Evolutionary conservation across 2,888 invertebrate species (phyloP).

Genomic region (Tromatobia lineatoria): DNA sequence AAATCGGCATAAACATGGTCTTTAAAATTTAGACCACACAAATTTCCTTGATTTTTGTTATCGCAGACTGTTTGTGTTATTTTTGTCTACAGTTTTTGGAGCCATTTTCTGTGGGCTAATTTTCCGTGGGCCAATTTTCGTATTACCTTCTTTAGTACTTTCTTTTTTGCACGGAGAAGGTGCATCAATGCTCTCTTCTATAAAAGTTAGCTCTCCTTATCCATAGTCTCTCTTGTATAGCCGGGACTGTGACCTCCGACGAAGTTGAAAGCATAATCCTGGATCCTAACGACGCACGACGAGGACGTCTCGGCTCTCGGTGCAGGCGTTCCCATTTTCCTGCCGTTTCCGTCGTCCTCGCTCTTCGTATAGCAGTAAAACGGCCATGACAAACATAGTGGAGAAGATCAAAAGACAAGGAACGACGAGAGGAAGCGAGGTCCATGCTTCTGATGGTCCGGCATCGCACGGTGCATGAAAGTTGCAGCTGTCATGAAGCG

Average conservation of each 20-base stretch:
- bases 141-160: too few relatives aligned
- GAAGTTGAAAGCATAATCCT: conserved; percentile 34
- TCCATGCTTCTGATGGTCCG: not conserved
- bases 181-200: not conserved
- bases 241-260: conserved; percentile 2
- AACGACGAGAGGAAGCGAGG: not conserved
- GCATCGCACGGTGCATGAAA: conserved; percentile 4
- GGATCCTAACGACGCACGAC: not conserved
- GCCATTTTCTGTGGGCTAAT: too few relatives aligned
- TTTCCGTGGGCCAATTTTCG: not conserved
- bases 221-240: conserved; percentile 2
- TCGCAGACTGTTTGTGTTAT: too few relatives aligned
- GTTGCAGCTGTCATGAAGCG: conserved; percentile 1
- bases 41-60: too few relatives aligned
- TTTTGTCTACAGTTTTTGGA: too few relatives aligned
- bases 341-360: conserved; percentile 46
- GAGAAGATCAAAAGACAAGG: not conserved
- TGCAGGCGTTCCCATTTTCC: conserved; percentile 7
- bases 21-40: too few relatives aligned
- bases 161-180: too few relatives aligned
- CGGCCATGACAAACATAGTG: conserved; percentile 12
- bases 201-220: not conserved
- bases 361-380: not conserved
- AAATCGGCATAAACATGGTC: too few relatives aligned
- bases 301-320: conserved; percentile 6